Evolutionary conservation across 1,140 invertebrate genomes (phyloP), one percentile per base, ranked within the genome.

Genomic region (Carcinoscorpius rotundicauda): DNA sequence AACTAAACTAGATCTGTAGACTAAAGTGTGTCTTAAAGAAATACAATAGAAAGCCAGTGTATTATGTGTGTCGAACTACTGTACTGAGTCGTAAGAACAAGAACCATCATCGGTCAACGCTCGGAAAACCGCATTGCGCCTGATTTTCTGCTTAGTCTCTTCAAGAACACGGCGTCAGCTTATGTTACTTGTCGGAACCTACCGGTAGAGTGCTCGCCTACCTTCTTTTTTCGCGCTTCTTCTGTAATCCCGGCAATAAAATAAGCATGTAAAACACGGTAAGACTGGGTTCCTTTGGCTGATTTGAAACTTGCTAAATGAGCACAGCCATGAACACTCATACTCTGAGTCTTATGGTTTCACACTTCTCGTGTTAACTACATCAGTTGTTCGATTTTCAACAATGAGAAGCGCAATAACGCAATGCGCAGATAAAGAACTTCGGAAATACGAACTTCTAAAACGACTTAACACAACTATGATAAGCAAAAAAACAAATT

Each of bases 261-360:
- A 78, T 85, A 86, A 71, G 83, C 81, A 78, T 88, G 84, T 68
- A 89, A 84, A 67, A 88, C 82, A 81, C 83, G 84, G 76, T 86
- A 88, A 64, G 85, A 82, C 75, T 84, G 83, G 70, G 83, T 82
- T 69, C 86, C 87, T 77, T 86, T 84, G 59, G 83, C 82, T 73
- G 82, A 81, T 80, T 88, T 88, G 78, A 87, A 86, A 79, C 85
- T 85, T 79, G 81, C 85, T 73, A 88, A 79, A 80, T 88, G 87
- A 79, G 84, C 82, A 76, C 87, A 88, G 73, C 85, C 85, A 81
- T 80, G 80, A 77, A 83, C 82, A 78, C 82, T 84, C 84, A 66
- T 65, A 48, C n/a, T 29, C 56, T 57, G 56, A 57, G 56, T 29
- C 29, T 29, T 29, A 29, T 0, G 29, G 29, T 29, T 29, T 29